Conservation (phyloP, 2,888 invertebrate genomes). For the Litoditis marina region DNA sequence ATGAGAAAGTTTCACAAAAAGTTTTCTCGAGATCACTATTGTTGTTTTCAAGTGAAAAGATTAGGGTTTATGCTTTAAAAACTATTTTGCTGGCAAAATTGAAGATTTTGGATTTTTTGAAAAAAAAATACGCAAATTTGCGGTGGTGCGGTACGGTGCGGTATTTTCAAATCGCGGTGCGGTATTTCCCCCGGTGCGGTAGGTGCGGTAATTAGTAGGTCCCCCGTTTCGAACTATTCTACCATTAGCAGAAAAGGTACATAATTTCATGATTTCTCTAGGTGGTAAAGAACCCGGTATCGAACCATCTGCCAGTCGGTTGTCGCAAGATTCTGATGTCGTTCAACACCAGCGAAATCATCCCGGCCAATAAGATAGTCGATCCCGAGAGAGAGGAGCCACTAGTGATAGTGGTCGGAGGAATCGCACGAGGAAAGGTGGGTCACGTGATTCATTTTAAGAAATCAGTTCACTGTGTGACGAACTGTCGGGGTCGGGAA, state of each 20-base stretch:
- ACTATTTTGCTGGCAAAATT: no score
- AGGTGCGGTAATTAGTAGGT: no score
- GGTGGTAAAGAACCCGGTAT: constrained; percentile 87
- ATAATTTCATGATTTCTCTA: constrained; percentile 5
- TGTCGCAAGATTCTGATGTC: constrained; percentile 85
- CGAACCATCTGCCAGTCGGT: constrained; percentile 88
- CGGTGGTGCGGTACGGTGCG: no score
- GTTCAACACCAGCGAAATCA: constrained; percentile 68
- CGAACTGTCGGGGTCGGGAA: background rate
- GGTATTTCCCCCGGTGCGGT: no score
- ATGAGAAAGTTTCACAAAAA: no score
- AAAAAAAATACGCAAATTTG: no score
- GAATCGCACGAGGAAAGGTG: constrained; percentile 94
- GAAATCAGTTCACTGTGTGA: background rate
- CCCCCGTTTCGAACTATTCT: no score
- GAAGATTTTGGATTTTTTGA: no score
- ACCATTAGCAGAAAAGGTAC: background rate
- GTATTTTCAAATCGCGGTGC: no score
- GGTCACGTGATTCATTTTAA: constrained; percentile 12
- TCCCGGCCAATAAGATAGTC: constrained; percentile 35
- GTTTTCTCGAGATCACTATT: no score
- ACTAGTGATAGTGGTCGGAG: constrained; percentile 85
- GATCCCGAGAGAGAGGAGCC: constrained; percentile 66
- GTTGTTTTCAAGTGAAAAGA: no score
- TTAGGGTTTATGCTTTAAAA: no score